These are phyloP conservation scores for Enteromius viviparus DNA, from an alignment of 2,797 vertebrate genomes.

Conservation along the genomic window DNA sequence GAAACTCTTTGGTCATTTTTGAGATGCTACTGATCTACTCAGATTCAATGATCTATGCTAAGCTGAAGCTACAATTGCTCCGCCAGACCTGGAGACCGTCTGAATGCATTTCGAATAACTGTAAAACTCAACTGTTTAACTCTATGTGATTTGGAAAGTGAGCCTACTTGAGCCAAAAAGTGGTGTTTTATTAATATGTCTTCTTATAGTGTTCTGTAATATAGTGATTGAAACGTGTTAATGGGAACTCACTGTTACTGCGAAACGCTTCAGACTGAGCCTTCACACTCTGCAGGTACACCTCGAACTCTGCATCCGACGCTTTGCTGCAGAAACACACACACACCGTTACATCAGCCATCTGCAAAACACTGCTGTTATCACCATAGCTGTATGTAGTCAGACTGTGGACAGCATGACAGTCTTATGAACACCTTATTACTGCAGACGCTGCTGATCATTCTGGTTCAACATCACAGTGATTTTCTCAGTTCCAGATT, in stretches of 20 bases:
- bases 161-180: too few relatives aligned
- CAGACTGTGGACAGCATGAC: not conserved
- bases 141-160: too few relatives aligned
- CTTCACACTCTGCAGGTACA: conserved; percentile 86
- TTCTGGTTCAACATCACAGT: not conserved
- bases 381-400: not conserved
- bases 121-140: too few relatives aligned
- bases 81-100: too few relatives aligned
- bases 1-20: too few relatives aligned
- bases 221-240: not conserved
- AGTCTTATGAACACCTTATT: not conserved
- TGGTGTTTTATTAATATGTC: not conserved
- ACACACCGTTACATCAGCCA: not conserved
- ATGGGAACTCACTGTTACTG: conserved; percentile 86
- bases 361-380: not conserved
- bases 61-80: too few relatives aligned
- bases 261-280: conserved; percentile 91
- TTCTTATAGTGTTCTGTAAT: not conserved
- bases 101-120: too few relatives aligned
- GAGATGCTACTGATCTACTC: too few relatives aligned
- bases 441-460: not conserved
- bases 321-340: conserved; percentile 72
- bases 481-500: not conserved
- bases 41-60: too few relatives aligned
- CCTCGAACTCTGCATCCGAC: conserved; percentile 85